A percentile compares a stretch with the other conserved stretches of the same genome.
Evolutionary conservation across 2,113 vertebrate genomes (phyloP).

Genomic region (Andinoacara biseriatus): DNA sequence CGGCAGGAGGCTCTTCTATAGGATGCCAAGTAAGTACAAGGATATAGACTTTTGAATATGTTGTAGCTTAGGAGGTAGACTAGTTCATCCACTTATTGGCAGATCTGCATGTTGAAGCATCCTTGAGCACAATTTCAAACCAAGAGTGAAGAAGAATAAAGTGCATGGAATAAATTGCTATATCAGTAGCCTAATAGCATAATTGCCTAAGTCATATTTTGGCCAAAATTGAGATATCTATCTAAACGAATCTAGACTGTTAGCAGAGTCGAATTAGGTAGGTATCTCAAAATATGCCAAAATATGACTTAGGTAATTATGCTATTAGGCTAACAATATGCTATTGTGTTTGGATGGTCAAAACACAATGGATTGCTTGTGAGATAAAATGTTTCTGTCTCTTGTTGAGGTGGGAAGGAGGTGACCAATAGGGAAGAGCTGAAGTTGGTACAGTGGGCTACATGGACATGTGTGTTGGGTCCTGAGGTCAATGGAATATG

Average conservation of each 20-base stretch:
- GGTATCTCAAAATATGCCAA: too few species aligned
- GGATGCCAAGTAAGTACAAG: conserved; percentile 91
- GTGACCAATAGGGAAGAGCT: conserved; percentile 93
- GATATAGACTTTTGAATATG: background rate
- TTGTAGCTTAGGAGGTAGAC: background rate
- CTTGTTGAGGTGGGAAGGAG: conserved; percentile 92
- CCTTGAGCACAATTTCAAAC: background rate
- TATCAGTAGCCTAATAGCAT: too few species aligned
- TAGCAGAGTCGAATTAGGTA: too few species aligned
- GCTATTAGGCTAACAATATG: too few species aligned
- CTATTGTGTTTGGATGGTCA: background rate
- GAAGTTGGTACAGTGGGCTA: conserved; percentile 93
- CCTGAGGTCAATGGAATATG: conserved; percentile 96
- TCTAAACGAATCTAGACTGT: too few species aligned
- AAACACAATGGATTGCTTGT: too few species aligned
- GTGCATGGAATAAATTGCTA: background rate
- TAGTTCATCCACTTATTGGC: background rate
- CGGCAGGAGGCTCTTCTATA: conserved; percentile 92
- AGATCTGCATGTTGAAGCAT: background rate
- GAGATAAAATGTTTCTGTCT: conserved; percentile 46
- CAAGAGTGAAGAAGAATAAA: background rate
- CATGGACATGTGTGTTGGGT: conserved; percentile 96
- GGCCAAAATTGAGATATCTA: too few species aligned
- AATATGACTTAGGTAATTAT: too few species aligned
- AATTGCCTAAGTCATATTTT: too few species aligned